Percentiles rank a stretch among this genome's conserved stretches.
phyloP scores from a whole-genome alignment of 2,797 vertebrate species.

The Lagocephalus sceleratus region DNA sequence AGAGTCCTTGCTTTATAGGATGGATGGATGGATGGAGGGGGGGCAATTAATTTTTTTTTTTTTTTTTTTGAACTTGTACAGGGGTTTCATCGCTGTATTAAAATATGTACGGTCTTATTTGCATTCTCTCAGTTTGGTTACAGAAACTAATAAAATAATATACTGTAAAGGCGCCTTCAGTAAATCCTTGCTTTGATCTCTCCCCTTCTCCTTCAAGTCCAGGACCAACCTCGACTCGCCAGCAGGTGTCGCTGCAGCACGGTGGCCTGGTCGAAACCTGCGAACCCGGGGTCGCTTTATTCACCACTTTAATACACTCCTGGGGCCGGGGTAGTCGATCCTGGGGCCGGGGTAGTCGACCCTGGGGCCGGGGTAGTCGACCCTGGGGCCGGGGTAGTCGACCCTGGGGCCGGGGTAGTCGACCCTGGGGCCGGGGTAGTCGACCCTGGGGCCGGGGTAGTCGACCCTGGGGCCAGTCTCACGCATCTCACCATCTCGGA shows the following conservation, averaged over 20 bases:
- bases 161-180: conserved; percentile 84
- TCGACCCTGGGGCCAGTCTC: not conserved
- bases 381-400: no score
- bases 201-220: rapidly evolving
- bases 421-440: no score
- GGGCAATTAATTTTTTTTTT: conserved; percentile 60
- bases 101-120: conserved; percentile 99
- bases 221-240: not conserved
- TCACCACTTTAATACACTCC: no score
- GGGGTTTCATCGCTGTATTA: conserved; percentile 98
- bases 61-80: conserved; percentile 96
- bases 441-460: no score
- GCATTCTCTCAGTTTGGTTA: conserved; percentile 99
- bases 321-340: no score
- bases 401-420: no score
- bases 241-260: conserved; percentile 32
- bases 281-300: no score
- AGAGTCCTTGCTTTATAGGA: conserved; percentile 75
- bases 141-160: conserved; percentile 99
- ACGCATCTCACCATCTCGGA: no score
- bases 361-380: no score
- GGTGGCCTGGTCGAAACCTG: not conserved
- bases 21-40: conserved; percentile 69
- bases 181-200: conserved; percentile 7
- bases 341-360: no score